Evolutionary conservation across 2,888 invertebrate species (phyloP), one percentile per base, ranked within the genome.

Genomic region (Liodrosophila aerea): DNA sequence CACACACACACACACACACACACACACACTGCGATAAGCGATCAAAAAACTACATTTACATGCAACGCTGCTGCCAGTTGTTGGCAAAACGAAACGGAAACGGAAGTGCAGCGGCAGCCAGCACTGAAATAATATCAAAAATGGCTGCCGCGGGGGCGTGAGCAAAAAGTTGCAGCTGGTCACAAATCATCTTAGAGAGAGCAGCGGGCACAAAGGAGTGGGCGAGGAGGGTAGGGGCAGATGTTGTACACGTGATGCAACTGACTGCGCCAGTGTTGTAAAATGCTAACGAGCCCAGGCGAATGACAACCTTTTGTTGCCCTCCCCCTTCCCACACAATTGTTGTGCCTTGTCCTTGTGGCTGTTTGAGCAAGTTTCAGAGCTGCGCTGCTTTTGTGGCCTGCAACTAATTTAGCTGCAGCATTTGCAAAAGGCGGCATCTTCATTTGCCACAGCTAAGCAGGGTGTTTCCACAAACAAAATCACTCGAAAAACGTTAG

Each of bases 61-160:
- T 81, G 81, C 82, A 76, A 66, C 63, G 56, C 73, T 76, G 56
- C 73, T 76, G 71, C 72, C 31, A 66, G 58, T 66, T 44, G 74
- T 58, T 46, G 52, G 63, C 68, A 52, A 56, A 74, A 53, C 81
- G 81, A 56, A 74, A 53, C 81, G 81, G 81, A 81, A 81, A 45
- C 84, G 81, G 81, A 81, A 74, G 84, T 81, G 78, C 78, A 74
- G 57, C 60, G 54, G 64, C 39, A 62, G 44, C 52, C 62, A 68
- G 64, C 76, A 50, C 73, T 64, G 76, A 81, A 84, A 84, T 81
- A 84, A 84, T 82, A 77, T 82, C 82, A 82, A 84, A 84, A 84
- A 81, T 81, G 82, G 77, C 82, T 84, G 76, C 76, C 74, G 22
- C 22, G 76, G 73, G 58, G 82, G 78, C 78, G 78, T 73, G 63